Evolutionary conservation across 2,797 vertebrate species (phyloP).

Genomic region (Pitangus sulphuratus): DNA sequence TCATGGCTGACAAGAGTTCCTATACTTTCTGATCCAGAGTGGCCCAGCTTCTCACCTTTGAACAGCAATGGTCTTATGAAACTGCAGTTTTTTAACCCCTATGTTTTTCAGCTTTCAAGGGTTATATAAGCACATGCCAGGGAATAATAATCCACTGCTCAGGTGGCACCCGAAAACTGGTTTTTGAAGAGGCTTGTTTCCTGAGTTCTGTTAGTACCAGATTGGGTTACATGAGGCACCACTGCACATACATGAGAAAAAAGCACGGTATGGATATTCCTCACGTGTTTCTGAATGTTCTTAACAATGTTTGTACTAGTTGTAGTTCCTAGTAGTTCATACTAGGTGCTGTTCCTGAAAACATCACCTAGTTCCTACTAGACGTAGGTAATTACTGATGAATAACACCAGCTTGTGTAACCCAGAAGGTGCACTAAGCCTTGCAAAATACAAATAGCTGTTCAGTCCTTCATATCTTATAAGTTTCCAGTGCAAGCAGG

Average conservation of each 20-base stretch:
- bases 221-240: rapidly evolving
- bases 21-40: background rate
- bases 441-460: background rate
- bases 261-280: background rate
- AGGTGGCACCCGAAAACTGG: rapidly evolving
- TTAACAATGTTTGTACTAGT: background rate
- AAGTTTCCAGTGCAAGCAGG: background rate
- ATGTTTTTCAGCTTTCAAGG: background rate
- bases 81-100: background rate
- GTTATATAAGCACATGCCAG: background rate
- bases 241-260: background rate
- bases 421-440: no score
- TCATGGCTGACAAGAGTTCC: background rate
- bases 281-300: background rate
- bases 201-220: background rate
- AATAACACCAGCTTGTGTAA: background rate
- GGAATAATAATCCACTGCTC: background rate
- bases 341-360: background rate
- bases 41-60: background rate
- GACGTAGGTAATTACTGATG: background rate
- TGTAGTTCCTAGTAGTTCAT: background rate
- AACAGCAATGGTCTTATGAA: background rate
- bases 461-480: background rate
- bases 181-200: background rate
- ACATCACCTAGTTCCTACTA: background rate